phyloP scores from a whole-genome alignment of 2,888 invertebrate genomes.

The Girardia tigrina region DNA sequence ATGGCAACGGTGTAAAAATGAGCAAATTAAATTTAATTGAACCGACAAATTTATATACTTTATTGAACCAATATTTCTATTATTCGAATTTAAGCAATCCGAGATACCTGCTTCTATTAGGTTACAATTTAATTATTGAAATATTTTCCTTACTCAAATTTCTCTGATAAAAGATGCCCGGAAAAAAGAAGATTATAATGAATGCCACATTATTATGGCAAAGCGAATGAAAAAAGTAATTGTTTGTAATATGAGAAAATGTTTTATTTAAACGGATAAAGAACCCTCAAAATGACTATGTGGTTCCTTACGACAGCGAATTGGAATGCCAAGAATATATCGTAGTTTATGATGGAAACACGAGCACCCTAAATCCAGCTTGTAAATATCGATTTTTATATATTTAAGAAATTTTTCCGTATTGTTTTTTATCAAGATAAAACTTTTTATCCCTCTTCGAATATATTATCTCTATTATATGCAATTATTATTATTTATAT shows the following conservation, averaged over 20 bases:
- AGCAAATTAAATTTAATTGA: background rate
- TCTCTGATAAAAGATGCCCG: slow-evolving; percentile 46
- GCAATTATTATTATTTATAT: too few relatives aligned
- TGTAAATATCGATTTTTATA: too few relatives aligned
- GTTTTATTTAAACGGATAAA: slow-evolving; percentile 37
- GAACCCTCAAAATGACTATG: slow-evolving; percentile 42
- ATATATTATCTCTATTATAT: too few relatives aligned
- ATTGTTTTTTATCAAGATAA: too few relatives aligned
- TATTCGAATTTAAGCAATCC: slow-evolving; percentile 10
- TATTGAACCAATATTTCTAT: background rate
- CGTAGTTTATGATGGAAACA: slow-evolving; percentile 46
- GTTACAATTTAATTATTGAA: background rate
- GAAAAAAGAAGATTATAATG: slow-evolving; percentile 46
- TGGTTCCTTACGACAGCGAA: slow-evolving; percentile 48
- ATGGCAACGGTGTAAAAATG: background rate
- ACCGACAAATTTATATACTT: background rate
- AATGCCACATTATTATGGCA: slow-evolving; percentile 50
- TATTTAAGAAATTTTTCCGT: too few relatives aligned
- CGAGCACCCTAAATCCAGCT: slow-evolving; percentile 40
- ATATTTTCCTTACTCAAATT: background rate
- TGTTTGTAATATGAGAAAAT: background rate
- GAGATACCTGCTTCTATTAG: slow-evolving; percentile 8
- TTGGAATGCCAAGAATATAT: slow-evolving; percentile 48
- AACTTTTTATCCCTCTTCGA: too few relatives aligned
- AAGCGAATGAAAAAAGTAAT: slow-evolving; percentile 46